phyloP scores from a whole-genome alignment of 1,140 invertebrate genomes.

The Agrilus planipennis region DNA sequence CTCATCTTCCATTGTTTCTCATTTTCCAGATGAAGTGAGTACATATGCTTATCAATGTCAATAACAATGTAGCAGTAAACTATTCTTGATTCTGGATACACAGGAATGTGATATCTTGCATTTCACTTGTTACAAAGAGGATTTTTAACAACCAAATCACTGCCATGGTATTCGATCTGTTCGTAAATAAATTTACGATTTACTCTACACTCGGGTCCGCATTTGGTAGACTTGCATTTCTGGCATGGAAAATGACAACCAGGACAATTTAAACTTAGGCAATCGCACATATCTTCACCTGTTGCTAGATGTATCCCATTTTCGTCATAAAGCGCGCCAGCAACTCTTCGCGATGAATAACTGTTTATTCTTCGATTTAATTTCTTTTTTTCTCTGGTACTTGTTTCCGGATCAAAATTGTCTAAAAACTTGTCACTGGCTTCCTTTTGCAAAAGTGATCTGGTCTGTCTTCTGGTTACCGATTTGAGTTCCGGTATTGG shows the following conservation, averaged over 20 bases:
- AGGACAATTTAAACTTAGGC: conserved; percentile 51
- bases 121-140: conserved; percentile 16
- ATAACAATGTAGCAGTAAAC: too few relatives aligned
- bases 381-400: conserved; percentile 26
- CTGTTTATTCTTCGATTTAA: conserved; percentile 23
- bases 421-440: conserved; percentile 23
- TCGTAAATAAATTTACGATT: conserved; percentile 30
- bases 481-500: conserved; percentile 1
- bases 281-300: conserved; percentile 65
- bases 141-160: conserved; percentile 29
- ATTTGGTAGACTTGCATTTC: conserved; percentile 45
- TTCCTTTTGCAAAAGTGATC: not conserved
- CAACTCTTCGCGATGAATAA: conserved; percentile 13
- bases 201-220: conserved; percentile 29
- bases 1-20: too few relatives aligned
- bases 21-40: too few relatives aligned
- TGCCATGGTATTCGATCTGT: conserved; percentile 30
- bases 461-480: conserved; percentile 6
- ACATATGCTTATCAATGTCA: too few relatives aligned
- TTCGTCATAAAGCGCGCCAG: conserved; percentile 28
- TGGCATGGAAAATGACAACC: conserved; percentile 72
- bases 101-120: too few relatives aligned
- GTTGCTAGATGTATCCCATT: conserved; percentile 33
- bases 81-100: too few relatives aligned
- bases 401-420: conserved; percentile 30